phyloP scores from a whole-genome alignment of 2,888 invertebrate species.

The Hirtodrosophila trivittata region DNA sequence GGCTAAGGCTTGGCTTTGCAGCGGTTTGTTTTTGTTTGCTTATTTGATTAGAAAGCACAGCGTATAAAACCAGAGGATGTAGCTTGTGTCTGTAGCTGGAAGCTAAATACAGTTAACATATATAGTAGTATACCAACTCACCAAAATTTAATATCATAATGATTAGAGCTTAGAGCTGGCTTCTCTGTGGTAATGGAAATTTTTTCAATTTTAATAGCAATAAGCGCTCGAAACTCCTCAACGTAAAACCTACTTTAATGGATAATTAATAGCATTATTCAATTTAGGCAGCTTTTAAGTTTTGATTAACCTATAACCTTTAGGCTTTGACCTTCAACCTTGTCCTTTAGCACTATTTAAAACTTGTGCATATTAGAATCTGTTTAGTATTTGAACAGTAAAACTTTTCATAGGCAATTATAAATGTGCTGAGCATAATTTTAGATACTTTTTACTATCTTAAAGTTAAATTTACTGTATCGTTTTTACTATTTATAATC shows the following conservation, averaged over 20 bases:
- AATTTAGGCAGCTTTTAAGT: no score
- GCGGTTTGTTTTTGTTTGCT: slow-evolving; percentile 53
- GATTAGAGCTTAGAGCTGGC: neutral
- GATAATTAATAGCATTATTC: no score
- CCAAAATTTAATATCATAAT: slow-evolving; percentile 21
- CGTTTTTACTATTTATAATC: no score
- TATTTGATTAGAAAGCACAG: slow-evolving; percentile 60
- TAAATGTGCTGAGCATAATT: no score
- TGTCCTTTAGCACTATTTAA: no score
- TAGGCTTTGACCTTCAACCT: no score
- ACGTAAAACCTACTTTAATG: neutral
- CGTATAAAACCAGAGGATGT: slow-evolving; percentile 6
- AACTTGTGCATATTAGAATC: no score
- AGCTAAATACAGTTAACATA: slow-evolving; percentile 49
- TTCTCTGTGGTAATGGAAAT: neutral
- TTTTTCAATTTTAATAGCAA: neutral
- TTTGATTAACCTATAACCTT: no score
- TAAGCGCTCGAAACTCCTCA: neutral
- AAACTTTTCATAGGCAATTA: no score
- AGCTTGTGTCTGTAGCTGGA: slow-evolving; percentile 42
- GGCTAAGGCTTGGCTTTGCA: slow-evolving; percentile 16
- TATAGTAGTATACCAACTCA: slow-evolving; percentile 13
- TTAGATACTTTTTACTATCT: no score
- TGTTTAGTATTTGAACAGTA: no score
- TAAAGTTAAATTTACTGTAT: no score